A percentile compares a stretch with the other conserved stretches of the same genome.
Conservation (phyloP, 2,888 invertebrate species). For the Dryadula phaetusa region DNA sequence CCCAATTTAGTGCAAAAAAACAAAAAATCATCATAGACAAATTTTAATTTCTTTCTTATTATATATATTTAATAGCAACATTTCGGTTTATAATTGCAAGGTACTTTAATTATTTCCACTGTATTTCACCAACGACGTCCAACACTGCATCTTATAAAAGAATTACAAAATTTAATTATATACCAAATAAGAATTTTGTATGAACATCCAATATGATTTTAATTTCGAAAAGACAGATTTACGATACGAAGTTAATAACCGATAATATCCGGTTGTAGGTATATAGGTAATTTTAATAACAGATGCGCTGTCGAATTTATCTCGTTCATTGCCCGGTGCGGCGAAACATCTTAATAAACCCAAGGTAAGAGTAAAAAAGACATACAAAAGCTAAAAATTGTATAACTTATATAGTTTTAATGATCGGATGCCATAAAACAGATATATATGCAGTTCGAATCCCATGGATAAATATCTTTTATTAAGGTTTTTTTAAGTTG, state of each 20-base stretch:
- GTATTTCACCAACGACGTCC: not conserved
- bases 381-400: not conserved
- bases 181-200: slow-evolving; percentile 3
- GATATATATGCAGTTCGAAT: no score
- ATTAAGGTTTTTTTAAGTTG: no score
- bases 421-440: no score
- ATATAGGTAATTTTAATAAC: slow-evolving; percentile 26
- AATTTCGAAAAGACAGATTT: slow-evolving; percentile 26
- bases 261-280: slow-evolving; percentile 31
- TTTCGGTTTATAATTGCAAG: no score
- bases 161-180: slow-evolving; percentile 24
- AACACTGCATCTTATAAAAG: not conserved
- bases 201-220: slow-evolving; percentile 12
- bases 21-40: no score
- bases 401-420: not conserved
- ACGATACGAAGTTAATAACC: slow-evolving; percentile 27
- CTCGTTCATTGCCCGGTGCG: slow-evolving; percentile 9
- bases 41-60: no score
- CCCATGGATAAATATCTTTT: no score
- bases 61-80: no score
- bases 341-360: slow-evolving; percentile 16
- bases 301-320: slow-evolving; percentile 27
- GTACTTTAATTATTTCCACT: not conserved
- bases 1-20: no score
- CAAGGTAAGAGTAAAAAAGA: not conserved